phyloP scores from a whole-genome alignment of 1,140 invertebrate genomes.

The Drosophila fuyamai region DNA sequence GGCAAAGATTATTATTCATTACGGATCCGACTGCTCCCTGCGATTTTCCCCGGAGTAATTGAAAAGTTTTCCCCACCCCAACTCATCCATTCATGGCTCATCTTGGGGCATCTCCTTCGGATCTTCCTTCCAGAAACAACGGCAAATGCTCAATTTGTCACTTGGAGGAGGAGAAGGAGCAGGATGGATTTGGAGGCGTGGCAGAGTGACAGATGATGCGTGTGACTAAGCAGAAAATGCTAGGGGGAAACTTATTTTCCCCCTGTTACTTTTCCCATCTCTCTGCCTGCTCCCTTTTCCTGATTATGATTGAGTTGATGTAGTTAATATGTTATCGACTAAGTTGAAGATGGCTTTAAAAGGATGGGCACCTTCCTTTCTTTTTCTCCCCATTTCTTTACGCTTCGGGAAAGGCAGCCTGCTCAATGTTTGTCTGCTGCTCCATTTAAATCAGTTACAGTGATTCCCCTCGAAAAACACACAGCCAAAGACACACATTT shows the following conservation, averaged over 20 bases:
- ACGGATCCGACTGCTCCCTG: constrained; percentile 4
- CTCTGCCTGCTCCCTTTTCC: too few relatives aligned
- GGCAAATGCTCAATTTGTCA: constrained; percentile 67
- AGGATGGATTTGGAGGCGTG: constrained; percentile 11
- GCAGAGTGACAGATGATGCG: constrained; percentile 64
- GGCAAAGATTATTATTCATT: constrained; percentile 67
- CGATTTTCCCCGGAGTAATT: constrained; percentile 53
- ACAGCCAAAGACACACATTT: constrained; percentile 37
- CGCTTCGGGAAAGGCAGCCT: constrained; percentile 1
- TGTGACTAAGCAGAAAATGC: constrained; percentile 72
- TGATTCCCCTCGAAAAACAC: constrained; percentile 29
- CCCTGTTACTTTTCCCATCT: too few relatives aligned
- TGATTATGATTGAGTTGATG: constrained; percentile 78
- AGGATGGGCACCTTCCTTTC: neutral
- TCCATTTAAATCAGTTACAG: constrained; percentile 77
- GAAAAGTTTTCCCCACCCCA: constrained; percentile 49
- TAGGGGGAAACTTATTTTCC: constrained; percentile 1
- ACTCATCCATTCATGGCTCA: constrained; percentile 9
- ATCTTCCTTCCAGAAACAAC: constrained; percentile 26
- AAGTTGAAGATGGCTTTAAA: constrained; percentile 14
- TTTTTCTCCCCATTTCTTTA: neutral
- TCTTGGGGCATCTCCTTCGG: constrained; percentile 8
- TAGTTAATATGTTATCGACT: constrained; percentile 71
- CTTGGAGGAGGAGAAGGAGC: neutral
- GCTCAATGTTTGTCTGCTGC: constrained; percentile 56